Conservation (phyloP, 2,888 invertebrate genomes). For the Drosophila rubida region DNA sequence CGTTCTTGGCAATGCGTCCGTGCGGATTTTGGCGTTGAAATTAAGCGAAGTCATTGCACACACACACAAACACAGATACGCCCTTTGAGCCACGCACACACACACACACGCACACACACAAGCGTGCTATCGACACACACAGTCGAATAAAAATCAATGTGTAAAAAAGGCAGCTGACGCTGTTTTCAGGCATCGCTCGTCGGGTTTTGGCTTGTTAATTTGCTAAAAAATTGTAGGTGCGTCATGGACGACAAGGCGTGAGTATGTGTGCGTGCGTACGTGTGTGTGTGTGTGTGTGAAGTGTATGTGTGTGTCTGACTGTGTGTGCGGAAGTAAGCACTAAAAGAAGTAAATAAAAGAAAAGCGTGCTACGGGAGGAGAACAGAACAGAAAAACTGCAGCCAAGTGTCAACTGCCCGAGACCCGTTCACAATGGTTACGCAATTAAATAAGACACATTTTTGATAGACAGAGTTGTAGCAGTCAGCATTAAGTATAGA, state of each 20-base stretch:
- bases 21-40: constrained; percentile 57
- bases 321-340: constrained; percentile 54
- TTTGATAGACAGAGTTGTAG: no score
- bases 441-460: no score
- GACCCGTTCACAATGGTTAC: not conserved
- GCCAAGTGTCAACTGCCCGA: not conserved
- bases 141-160: constrained; percentile 44
- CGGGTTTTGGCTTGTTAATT: constrained; percentile 58
- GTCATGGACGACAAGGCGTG: constrained; percentile 5
- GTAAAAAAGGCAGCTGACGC: constrained; percentile 10
- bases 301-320: not conserved
- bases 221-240: constrained; percentile 40
- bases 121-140: not conserved
- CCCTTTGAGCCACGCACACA: constrained; percentile 7
- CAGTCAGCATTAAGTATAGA: no score
- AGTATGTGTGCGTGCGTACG: constrained; percentile 1
- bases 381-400: not conserved
- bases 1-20: constrained; percentile 44
- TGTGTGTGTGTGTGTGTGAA: constrained; percentile 18
- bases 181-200: not conserved
- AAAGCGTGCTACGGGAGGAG: constrained; percentile 24
- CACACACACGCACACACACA: constrained; percentile 1
- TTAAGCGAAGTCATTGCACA: constrained; percentile 47
- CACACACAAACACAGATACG: not conserved
- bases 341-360: constrained; percentile 66